Evolutionary conservation across 2,113 vertebrate species (phyloP).

Genomic region (Neolamprologus hecqui): DNA sequence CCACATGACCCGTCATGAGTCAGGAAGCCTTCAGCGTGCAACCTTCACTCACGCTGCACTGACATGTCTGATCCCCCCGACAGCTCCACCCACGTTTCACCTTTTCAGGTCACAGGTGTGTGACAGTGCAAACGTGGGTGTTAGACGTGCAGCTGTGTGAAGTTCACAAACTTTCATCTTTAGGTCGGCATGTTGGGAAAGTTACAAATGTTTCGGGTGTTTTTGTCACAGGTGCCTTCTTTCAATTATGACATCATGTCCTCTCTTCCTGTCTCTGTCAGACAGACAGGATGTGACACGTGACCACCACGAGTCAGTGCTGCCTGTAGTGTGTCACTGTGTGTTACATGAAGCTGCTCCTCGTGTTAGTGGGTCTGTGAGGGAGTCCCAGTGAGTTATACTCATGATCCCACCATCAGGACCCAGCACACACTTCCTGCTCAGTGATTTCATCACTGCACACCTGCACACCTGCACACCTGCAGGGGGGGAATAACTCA

Average conservation of each 20-base stretch:
- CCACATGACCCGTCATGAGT: background rate
- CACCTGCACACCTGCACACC: rapidly evolving
- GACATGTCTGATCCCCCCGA: background rate
- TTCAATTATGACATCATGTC: background rate
- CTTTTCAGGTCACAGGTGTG: background rate
- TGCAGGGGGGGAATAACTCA: background rate
- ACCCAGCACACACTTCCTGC: background rate
- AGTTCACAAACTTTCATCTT: background rate
- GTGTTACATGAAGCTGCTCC: background rate
- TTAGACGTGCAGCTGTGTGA: background rate
- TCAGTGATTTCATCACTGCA: background rate
- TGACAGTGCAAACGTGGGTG: background rate
- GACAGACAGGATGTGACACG: background rate
- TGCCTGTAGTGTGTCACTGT: background rate
- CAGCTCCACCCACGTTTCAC: background rate
- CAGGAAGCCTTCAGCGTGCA: background rate
- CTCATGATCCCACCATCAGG: rapidly evolving
- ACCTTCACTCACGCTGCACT: too few relatives aligned
- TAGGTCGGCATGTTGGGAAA: background rate
- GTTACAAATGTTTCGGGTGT: background rate
- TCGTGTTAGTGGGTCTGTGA: background rate
- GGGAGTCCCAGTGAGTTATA: background rate
- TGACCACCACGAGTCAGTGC: background rate
- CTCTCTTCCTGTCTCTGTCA: background rate
- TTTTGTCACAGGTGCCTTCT: background rate